Conservation (phyloP, 2,797 vertebrate species). For the Scarus forsteni region DNA sequence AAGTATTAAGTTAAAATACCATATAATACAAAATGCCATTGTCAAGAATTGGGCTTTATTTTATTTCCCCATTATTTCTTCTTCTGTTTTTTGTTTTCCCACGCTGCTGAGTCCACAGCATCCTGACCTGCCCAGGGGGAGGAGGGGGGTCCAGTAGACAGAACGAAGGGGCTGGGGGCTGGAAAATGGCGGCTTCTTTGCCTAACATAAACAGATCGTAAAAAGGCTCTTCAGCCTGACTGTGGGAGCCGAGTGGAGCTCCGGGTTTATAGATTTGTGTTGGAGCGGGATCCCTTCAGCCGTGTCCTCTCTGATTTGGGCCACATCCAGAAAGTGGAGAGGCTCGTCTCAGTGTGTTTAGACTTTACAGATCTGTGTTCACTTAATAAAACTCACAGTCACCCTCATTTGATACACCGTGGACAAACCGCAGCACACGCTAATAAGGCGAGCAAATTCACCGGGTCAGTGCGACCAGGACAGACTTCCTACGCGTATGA, state of each 20-base stretch:
- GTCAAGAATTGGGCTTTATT: too few species aligned
- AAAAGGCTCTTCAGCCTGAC: constrained; percentile 67
- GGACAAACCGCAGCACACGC: constrained; percentile 12
- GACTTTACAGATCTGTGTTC: constrained; percentile 33
- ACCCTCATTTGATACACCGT: constrained; percentile 22
- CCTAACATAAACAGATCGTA: constrained; percentile 77
- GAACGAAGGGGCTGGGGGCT: constrained; percentile 15
- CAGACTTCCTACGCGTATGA: constrained; percentile 30
- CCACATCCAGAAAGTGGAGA: constrained; percentile 17
- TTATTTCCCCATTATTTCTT: too few species aligned
- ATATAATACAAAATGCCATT: too few species aligned
- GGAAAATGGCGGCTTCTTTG: constrained; percentile 64
- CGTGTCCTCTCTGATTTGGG: constrained; percentile 32
- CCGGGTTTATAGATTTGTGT: constrained; percentile 50
- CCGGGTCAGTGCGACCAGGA: constrained; percentile 38
- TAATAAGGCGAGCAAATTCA: constrained; percentile 38
- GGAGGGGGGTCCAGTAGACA: constrained; percentile 17
- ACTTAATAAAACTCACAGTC: constrained; percentile 47
- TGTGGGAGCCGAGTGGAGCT: constrained; percentile 58
- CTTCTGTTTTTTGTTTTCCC: constrained; percentile 55
- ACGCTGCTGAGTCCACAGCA: constrained; percentile 52
- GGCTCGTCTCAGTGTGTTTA: constrained; percentile 33
- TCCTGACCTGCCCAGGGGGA: constrained; percentile 44
- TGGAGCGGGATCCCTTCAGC: constrained; percentile 29
- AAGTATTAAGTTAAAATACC: too few species aligned